phyloP scores from a whole-genome alignment of 2,888 invertebrate genomes.

The Melanotus villosus region DNA sequence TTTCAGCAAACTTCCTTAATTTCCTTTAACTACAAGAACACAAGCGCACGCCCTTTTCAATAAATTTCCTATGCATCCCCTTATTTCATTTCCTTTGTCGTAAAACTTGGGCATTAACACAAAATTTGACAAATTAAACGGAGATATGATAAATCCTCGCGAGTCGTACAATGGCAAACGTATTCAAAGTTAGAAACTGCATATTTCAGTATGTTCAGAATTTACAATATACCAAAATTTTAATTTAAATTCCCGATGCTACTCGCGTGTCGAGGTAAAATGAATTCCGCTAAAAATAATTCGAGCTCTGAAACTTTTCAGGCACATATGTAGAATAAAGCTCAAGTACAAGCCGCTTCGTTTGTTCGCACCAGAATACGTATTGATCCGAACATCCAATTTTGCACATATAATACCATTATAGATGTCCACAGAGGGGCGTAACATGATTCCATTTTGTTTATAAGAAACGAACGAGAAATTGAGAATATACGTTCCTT shows the following conservation, averaged over 20 bases:
- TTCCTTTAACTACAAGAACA: slow-evolving; percentile 21
- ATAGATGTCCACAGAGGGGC: slow-evolving; percentile 21
- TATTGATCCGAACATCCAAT: slow-evolving; percentile 37
- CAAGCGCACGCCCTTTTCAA: slow-evolving; percentile 12
- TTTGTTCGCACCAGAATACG: slow-evolving; percentile 17
- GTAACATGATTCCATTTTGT: slow-evolving; percentile 29
- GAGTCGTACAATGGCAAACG: too few species aligned
- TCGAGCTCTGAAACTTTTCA: slow-evolving; percentile 13
- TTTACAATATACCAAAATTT: slow-evolving; percentile 17
- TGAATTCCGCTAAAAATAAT: slow-evolving; percentile 26
- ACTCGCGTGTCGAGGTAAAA: slow-evolving; percentile 2
- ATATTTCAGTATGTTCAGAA: slow-evolving; percentile 20
- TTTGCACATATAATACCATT: slow-evolving; percentile 36
- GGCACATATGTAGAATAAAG: slow-evolving; percentile 29
- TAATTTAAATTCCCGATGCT: slow-evolving; percentile 34
- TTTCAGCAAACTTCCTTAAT: slow-evolving; percentile 24
- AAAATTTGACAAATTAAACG: slow-evolving; percentile 33
- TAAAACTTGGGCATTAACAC: slow-evolving; percentile 31
- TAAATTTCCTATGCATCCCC: slow-evolving; percentile 36
- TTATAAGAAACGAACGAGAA: slow-evolving; percentile 16
- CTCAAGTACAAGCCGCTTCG: slow-evolving; percentile 17
- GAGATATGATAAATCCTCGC: too few species aligned
- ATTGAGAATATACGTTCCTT: too few species aligned
- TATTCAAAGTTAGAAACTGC: too few species aligned
- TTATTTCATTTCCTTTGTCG: slow-evolving; percentile 34